Evolutionary conservation across 1,140 invertebrate genomes (phyloP), one percentile per base, ranked within the genome.

Genomic region (Lanistes nyassanus): DNA sequence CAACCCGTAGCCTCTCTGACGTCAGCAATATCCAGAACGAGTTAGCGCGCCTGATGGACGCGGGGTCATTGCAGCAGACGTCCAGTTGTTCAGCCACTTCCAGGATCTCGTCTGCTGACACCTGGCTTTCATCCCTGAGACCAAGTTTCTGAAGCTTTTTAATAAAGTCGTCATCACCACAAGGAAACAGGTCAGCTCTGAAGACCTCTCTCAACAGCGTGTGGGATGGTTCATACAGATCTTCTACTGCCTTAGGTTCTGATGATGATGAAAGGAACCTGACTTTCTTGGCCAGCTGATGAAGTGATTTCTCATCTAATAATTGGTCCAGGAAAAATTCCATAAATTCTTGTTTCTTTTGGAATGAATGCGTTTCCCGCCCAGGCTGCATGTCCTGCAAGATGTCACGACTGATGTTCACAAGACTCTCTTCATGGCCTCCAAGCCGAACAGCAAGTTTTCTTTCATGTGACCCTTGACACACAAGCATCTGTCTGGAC

Each of bases 131-230:
- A 47, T 3, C 42, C 62, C 67, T 51, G 21, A 77, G 74, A 39
- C 74, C 74, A 36, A 74, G 47, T 56, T 60, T 64, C 62, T 51
- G 56, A 31, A 76, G 47, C n/a, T 36, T 68, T 21, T 36, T 34
- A 42, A 70, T 47, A 29, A 60, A 62, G 23, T 75, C 47, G 62
- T 55, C 47, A 23, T 74, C 62, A 4, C 55, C 56, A 51, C 23
- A 51, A 47, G 79, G 79, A 55, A 80, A 80, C 56, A n/a, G 53
- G 42, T 74, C 60, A 39, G 77, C 66, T 7, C 39, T 42, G 6
- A 80, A 80, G 2, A 80, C 51, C 7, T 74, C 62, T 39, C 51
- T 42, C 26, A 80, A 60, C 5, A 71, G 26, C 19, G 55, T 23
- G 6, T 47, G 36, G n/a, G 65, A 51, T 19, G 72, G 75, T 58